Conservation (phyloP, 2,888 invertebrate species). For the Mythimna albipuncta region DNA sequence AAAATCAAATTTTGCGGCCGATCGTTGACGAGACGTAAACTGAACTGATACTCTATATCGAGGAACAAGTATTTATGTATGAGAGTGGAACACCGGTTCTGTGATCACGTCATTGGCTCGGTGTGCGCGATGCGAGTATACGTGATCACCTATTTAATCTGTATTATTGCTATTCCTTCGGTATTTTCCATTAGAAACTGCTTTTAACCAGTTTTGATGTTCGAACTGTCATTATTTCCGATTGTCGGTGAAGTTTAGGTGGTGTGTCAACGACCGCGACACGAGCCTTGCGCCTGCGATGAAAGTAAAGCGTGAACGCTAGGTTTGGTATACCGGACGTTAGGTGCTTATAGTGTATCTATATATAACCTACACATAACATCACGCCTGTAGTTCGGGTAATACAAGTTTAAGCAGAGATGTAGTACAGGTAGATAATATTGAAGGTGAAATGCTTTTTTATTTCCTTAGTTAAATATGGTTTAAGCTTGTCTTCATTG, state of each 20-base stretch:
- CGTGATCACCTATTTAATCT: slow-evolving; percentile 60
- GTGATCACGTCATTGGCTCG: slow-evolving; percentile 48
- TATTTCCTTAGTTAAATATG: no score
- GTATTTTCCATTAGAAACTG: slow-evolving; percentile 64
- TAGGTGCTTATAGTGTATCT: background rate
- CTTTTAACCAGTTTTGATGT: slow-evolving; percentile 51
- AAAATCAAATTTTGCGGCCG: slow-evolving; percentile 79
- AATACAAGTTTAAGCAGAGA: no score
- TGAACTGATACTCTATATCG: slow-evolving; percentile 72
- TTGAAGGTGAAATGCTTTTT: no score
- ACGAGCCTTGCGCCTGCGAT: slow-evolving; percentile 8
- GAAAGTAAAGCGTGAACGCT: slow-evolving; percentile 32
- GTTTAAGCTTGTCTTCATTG: no score
- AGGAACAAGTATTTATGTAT: slow-evolving; percentile 76
- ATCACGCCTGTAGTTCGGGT: no score
- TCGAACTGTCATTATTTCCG: slow-evolving; percentile 33
- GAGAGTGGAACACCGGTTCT: slow-evolving; percentile 69
- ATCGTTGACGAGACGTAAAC: slow-evolving; percentile 71
- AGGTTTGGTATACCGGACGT: background rate
- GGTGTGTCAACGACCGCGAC: slow-evolving; percentile 47
- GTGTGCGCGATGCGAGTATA: slow-evolving; percentile 39
- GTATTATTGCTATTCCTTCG: slow-evolving; percentile 50
- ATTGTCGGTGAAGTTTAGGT: slow-evolving; percentile 35
- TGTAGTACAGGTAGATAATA: no score
- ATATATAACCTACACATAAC: no score